Percentiles rank a stretch among this genome's conserved stretches.
Evolutionary conservation across 2,888 invertebrate species (phyloP).

Genomic region (Noctua janthina): DNA sequence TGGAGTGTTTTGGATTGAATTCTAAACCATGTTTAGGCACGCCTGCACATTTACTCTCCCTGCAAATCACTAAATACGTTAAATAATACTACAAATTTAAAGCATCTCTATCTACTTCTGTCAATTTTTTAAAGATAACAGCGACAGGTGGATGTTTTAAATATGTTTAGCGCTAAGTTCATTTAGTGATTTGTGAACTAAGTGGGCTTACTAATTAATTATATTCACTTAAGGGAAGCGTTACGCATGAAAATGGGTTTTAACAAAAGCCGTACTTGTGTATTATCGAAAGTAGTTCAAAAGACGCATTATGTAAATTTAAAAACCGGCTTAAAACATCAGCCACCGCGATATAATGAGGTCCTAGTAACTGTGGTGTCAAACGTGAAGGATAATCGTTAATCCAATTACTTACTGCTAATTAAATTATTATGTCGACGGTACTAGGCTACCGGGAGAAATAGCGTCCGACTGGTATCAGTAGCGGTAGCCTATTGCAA

Average conservation of each 20-base stretch:
- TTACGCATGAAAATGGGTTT: not conserved
- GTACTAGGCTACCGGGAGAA: slow-evolving; percentile 13
- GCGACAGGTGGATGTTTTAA: not conserved
- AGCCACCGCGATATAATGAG: slow-evolving; percentile 44
- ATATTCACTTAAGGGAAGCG: too few relatives aligned
- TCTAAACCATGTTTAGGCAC: not conserved
- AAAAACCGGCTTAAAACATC: slow-evolving; percentile 20
- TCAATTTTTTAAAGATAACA: not conserved
- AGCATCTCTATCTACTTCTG: not conserved
- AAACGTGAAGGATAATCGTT: slow-evolving; percentile 59
- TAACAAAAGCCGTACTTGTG: not conserved
- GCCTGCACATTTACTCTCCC: not conserved
- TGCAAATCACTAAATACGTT: not conserved
- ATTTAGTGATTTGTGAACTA: not conserved
- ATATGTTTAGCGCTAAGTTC: not conserved
- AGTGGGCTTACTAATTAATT: not conserved
- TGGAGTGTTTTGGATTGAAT: not conserved
- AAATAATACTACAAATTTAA: not conserved
- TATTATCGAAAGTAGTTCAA: not conserved
- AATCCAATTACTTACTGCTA: slow-evolving; percentile 62
- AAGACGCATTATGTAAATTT: slow-evolving; percentile 4
- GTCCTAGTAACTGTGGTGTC: slow-evolving; percentile 45
- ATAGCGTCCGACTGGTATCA: slow-evolving; percentile 20
- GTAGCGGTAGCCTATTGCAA: slow-evolving; percentile 13
- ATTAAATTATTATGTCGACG: slow-evolving; percentile 61